Base-by-base conservation (phyloP, 2,113 vertebrate genomes). In the Oenanthe melanoleuca region DNA sequence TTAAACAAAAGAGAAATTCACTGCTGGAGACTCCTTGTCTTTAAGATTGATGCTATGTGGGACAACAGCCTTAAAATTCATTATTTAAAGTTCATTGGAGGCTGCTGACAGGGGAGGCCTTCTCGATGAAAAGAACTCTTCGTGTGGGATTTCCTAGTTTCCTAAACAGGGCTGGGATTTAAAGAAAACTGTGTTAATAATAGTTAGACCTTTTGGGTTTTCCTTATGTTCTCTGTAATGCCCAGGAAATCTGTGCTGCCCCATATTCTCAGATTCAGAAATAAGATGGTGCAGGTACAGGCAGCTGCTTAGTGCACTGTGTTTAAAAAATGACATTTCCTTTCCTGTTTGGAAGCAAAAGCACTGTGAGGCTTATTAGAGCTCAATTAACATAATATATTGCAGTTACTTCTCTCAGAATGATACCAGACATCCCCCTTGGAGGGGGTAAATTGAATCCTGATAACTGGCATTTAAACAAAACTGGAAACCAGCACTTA, bases 311-410 rank as follows among this genome's bases (percentile, higher is more conserved):
- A 75, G 85, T 94, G 65, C 8, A 59, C 17, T 90, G 21, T 23
- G 21, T 80, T 89, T 83, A 8, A 94, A 86, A 93, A 91, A 70
- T 83, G 73, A 69, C 66, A 72, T 95, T 96, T 97, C 69, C 47
- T 83, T 59, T 95, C 61, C 69, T 92, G 61, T 94, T 96, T 86
- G 77, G 92, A 97, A 94, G 81, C 92, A 94, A 95, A 94, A 96
- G 40, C 57, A 63, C 85, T 44, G 65, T 96, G 91, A 80, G 78
- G 73, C 89, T 97, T 96, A 96, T 88, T 93, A 97, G 89, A 74
- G 72, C 80, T 95, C 80, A 94, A 96, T 97, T 95, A 96, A 89
- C 71, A 91, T 93, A 96, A 92, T 97, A 64, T 93, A 96, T 97
- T 96, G 85, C 92, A 89, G 89, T 96, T 95, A 88, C 77, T 97